phyloP scores from a whole-genome alignment of 2,113 vertebrate species.

The Nothobranchius furzeri region DNA sequence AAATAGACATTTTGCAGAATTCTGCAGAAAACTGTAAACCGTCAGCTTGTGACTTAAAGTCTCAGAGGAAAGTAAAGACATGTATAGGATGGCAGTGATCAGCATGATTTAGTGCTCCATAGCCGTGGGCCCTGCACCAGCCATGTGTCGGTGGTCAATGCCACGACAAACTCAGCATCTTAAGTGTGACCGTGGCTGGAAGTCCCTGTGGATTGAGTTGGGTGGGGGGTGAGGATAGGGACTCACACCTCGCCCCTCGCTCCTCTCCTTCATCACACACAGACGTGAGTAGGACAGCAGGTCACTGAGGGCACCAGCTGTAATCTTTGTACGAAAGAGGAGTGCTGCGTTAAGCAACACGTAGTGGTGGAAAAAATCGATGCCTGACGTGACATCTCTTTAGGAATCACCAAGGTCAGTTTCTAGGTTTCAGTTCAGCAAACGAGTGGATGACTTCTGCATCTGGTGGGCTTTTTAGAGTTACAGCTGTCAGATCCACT shows the following conservation, averaged over 20 bases:
- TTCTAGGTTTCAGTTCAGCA: constrained; percentile 29
- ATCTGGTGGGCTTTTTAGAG: constrained; percentile 3
- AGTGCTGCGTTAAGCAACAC: constrained; percentile 34
- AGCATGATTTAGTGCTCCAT: not conserved
- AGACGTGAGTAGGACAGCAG: constrained; percentile 29
- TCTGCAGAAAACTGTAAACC: too few relatives aligned
- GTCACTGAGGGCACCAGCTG: constrained; percentile 37
- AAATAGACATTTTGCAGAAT: too few relatives aligned
- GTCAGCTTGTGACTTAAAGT: too few relatives aligned
- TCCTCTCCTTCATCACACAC: constrained; percentile 44
- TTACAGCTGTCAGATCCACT: constrained; percentile 11
- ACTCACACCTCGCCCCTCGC: constrained; percentile 27
- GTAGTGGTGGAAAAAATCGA: constrained; percentile 44
- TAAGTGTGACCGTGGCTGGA: constrained; percentile 67
- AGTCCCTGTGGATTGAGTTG: constrained; percentile 55
- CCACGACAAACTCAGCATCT: constrained; percentile 69
- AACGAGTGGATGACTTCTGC: constrained; percentile 11
- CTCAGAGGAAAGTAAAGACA: too few relatives aligned
- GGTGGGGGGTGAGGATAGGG: not conserved
- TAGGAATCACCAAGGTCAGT: constrained; percentile 57
- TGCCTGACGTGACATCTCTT: constrained; percentile 49
- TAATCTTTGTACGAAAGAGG: constrained; percentile 39
- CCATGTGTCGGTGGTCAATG: constrained; percentile 45
- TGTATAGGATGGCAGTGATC: not conserved
- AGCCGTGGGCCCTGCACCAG: constrained; percentile 23